These are phyloP conservation scores for Hybos culiciformis DNA, from an alignment of 2,888 invertebrate genomes.

Conservation along the genomic window DNA sequence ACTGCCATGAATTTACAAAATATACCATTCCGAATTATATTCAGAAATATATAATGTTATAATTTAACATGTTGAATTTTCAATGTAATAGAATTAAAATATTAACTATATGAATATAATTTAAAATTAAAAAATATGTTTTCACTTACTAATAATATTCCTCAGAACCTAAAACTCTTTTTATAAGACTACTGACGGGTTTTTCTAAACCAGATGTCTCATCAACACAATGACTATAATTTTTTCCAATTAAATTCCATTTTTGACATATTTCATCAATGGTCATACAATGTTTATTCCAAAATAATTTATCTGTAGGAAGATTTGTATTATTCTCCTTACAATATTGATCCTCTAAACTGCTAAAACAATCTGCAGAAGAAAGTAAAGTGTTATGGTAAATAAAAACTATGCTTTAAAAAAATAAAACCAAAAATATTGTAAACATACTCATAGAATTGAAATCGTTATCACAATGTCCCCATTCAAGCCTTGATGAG, in stretches of 20 bases:
- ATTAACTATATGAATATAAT: no score
- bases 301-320: constrained; percentile 39
- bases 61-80: no score
- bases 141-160: constrained; percentile 48
- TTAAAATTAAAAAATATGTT: no score
- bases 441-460: constrained; percentile 44
- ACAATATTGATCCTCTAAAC: constrained; percentile 44
- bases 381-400: constrained; percentile 7
- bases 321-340: constrained; percentile 31
- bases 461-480: constrained; percentile 48
- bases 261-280: constrained; percentile 39
- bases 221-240: constrained; percentile 38
- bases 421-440: neutral
- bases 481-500: constrained; percentile 49
- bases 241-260: constrained; percentile 32
- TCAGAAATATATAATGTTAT: no score
- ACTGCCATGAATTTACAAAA: no score
- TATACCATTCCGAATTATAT: no score
- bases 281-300: constrained; percentile 37
- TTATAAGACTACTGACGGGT: constrained; percentile 41
- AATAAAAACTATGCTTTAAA: no score
- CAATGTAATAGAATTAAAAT: no score
- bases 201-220: constrained; percentile 22
- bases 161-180: constrained; percentile 45
- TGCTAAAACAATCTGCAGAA: constrained; percentile 48